Evolutionary conservation across 2,113 vertebrate species (phyloP).

Genomic region (Gopherus flavomarginatus): DNA sequence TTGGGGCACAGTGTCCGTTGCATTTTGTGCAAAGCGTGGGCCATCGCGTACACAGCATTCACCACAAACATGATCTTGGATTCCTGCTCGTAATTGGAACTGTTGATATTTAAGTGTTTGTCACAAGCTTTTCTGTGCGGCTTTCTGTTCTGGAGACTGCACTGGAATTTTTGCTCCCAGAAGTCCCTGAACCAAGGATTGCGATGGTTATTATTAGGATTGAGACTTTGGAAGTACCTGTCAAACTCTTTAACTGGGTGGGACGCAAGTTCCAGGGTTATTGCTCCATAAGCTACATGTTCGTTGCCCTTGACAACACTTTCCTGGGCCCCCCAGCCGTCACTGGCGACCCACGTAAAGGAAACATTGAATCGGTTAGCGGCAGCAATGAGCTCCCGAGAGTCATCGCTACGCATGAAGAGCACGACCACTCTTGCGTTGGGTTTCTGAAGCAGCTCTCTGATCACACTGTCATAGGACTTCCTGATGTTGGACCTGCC

Average conservation of each 20-base stretch:
- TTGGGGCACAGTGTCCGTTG: slow-evolving; percentile 93
- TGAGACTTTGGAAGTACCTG: slow-evolving; percentile 91
- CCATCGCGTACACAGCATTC: slow-evolving; percentile 97
- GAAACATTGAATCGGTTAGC: slow-evolving; percentile 93
- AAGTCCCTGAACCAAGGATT: slow-evolving; percentile 98
- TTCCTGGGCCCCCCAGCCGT: slow-evolving; percentile 97
- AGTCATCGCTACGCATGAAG: slow-evolving; percentile 95
- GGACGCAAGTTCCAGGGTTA: slow-evolving; percentile 95
- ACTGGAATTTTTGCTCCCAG: slow-evolving; percentile 99
- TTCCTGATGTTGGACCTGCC: slow-evolving; percentile 95
- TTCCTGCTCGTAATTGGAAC: slow-evolving; percentile 93
- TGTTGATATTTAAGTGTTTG: slow-evolving; percentile 87
- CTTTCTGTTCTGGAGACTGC: slow-evolving; percentile 82
- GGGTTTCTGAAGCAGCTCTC: slow-evolving; percentile 95
- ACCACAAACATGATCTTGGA: slow-evolving; percentile 99
- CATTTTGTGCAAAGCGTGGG: slow-evolving; percentile 94
- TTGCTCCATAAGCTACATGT: slow-evolving; percentile 91
- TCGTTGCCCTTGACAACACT: slow-evolving; percentile 97
- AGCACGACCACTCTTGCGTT: slow-evolving; percentile 94
- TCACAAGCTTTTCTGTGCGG: slow-evolving; percentile 83
- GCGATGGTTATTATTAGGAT: slow-evolving; percentile 88
- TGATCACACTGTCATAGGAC: slow-evolving; percentile 93
- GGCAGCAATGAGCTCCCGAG: slow-evolving; percentile 92
- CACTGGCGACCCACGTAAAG: slow-evolving; percentile 98
- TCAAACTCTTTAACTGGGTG: slow-evolving; percentile 93